Evolutionary conservation across 2,888 invertebrate genomes (phyloP), one percentile per base, ranked within the genome.

Genomic region (Pristionchus japonicus): DNA sequence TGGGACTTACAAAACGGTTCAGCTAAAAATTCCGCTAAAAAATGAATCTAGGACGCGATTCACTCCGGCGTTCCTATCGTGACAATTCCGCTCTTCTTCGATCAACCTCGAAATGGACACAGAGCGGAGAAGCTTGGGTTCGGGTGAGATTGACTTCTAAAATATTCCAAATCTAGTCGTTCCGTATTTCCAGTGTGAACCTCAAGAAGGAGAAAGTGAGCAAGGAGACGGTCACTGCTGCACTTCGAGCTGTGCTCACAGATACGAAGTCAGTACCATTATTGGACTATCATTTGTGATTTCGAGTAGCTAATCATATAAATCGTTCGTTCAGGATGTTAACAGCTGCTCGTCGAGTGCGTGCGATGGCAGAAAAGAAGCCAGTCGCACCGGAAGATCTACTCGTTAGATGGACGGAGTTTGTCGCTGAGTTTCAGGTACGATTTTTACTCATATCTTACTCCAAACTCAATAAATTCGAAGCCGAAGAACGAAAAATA

Each of bases 371-470:
- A 11, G 88, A 89, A 52, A 83, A 90, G 34, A 91, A 91, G 87
- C 93, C 93, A 2, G 88, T 92, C 34, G 89, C 91, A 40, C 89
- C 92, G 0, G 90, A 90, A 47, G 89, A 91, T 80, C 89, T 91
- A 27, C 91, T 93, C 61, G 89, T 92, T 3, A 67, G 86, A 70
- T 93, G 92, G 92, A 90, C 93, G 0, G 92, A 91, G 82, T 91
- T 93, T 80, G 77, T 91, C 23, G 93, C 92, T 20, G 91, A 91
- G 89, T 92, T 92, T 90, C 91, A 64, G 64, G 64, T 64, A 31
- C 11, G 7, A 11, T 52, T 13, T 52, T 20, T 23, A 52, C 17
- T 52, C 52, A 3, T 20, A 52, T 3, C 13, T 17, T 17, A 49
- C 3, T 13, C 47, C 13, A 47, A 47, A 13, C 47, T 47, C 47